Percentiles rank a stretch among this genome's conserved stretches.
These are phyloP conservation scores for Neodiprion pinetum DNA, from an alignment of 1,140 invertebrate genomes.

Conservation along the genomic window DNA sequence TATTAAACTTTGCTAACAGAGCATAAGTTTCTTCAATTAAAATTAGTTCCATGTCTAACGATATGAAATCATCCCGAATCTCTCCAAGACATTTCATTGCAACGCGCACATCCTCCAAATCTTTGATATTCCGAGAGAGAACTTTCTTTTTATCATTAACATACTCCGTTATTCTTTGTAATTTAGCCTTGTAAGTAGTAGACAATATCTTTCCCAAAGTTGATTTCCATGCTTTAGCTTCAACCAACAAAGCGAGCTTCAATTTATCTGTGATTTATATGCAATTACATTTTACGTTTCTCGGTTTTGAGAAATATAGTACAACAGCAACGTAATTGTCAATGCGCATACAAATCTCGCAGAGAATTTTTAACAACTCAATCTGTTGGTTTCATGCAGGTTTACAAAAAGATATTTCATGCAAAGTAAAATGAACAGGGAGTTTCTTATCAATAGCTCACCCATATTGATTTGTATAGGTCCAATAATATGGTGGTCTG, in stretches of 20 bases:
- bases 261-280: conserved; percentile 66
- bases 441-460: conserved; percentile 40
- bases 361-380: too few species aligned
- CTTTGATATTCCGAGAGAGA: conserved; percentile 70
- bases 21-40: conserved; percentile 83
- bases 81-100: conserved; percentile 79
- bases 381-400: too few species aligned
- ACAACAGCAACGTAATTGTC: too few species aligned
- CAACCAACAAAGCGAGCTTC: conserved; percentile 72
- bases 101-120: conserved; percentile 75
- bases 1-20: conserved; percentile 73
- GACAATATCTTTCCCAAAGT: conserved; percentile 69
- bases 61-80: conserved; percentile 76
- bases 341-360: too few species aligned
- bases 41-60: conserved; percentile 75
- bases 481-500: conserved; percentile 69
- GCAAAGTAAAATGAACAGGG: conserved; percentile 1
- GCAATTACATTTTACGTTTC: too few species aligned
- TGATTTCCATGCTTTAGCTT: conserved; percentile 77
- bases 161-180: conserved; percentile 71
- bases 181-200: conserved; percentile 68
- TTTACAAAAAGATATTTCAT: not conserved
- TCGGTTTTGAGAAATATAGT: not conserved
- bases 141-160: conserved; percentile 73
- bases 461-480: conserved; percentile 73